These are phyloP conservation scores for Patagioenas fasciata DNA, from an alignment of 2,113 vertebrate species.

Conservation along the genomic window DNA sequence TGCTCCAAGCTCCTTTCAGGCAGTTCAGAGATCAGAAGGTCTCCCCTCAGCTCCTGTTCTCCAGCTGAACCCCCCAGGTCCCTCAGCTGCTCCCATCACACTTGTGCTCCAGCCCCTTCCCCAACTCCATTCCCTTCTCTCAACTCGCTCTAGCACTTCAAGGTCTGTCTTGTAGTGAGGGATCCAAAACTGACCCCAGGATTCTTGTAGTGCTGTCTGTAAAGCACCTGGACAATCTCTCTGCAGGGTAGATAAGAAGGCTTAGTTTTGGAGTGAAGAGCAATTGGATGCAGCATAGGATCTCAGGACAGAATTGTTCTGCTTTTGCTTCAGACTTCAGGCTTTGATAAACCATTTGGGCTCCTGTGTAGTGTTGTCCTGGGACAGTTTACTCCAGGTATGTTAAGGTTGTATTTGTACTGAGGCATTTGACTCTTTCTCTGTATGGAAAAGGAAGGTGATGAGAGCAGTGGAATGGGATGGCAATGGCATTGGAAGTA, in stretches of 20 bases:
- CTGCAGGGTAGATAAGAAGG: not conserved
- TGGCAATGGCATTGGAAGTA: not conserved
- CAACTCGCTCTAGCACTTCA: no score
- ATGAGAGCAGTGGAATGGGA: not conserved
- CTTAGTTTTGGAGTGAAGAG: not conserved
- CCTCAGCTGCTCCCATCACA: no score
- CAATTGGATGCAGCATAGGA: not conserved
- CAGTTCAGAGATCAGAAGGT: no score
- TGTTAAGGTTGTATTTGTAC: not conserved
- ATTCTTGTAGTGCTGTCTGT: not conserved
- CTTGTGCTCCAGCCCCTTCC: no score
- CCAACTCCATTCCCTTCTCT: no score
- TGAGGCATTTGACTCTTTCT: not conserved
- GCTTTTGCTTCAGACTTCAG: not conserved
- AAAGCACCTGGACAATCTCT: not conserved
- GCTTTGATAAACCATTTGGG: not conserved
- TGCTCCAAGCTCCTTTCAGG: no score
- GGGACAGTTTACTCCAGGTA: not conserved
- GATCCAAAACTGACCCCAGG: no score
- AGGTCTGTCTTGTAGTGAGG: no score
- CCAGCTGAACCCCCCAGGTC: no score
- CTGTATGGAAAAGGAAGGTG: not conserved
- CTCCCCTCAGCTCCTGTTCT: no score
- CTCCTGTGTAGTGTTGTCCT: not conserved
- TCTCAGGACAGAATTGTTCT: not conserved